phyloP scores from a whole-genome alignment of 2,888 invertebrate genomes.

The Drosophila prolongata region DNA sequence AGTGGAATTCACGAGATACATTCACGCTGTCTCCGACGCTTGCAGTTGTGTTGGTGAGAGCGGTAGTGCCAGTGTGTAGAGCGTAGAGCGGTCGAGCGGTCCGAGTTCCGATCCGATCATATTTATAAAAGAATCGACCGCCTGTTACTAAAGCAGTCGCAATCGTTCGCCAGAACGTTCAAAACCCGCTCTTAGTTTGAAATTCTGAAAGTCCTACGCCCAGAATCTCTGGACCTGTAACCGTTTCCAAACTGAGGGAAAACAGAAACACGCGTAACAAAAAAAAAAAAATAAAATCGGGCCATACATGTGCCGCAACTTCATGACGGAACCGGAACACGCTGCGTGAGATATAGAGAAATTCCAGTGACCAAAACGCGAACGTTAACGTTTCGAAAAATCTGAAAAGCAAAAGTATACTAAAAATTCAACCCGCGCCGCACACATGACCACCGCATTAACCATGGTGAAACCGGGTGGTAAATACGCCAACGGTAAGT shows the following conservation, averaged over 20 bases:
- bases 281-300: slow-evolving; percentile 2
- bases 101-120: slow-evolving; percentile 56
- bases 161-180: slow-evolving; percentile 78
- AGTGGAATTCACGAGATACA: slow-evolving; percentile 79
- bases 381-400: slow-evolving; percentile 16
- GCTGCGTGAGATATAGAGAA: slow-evolving; percentile 56
- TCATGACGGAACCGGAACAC: slow-evolving; percentile 68
- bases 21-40: slow-evolving; percentile 37
- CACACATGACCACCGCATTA: slow-evolving; percentile 73
- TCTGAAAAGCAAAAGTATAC: slow-evolving; percentile 1
- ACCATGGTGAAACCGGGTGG: slow-evolving; percentile 83
- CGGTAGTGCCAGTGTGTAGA: slow-evolving; percentile 1
- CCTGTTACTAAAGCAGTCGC: slow-evolving; percentile 79
- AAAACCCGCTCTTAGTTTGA: slow-evolving; percentile 30
- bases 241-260: neutral
- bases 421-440: slow-evolving; percentile 57
- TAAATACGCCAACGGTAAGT: slow-evolving; percentile 82
- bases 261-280: slow-evolving; percentile 16
- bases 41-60: slow-evolving; percentile 9
- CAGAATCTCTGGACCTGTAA: slow-evolving; percentile 19
- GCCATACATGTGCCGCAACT: slow-evolving; percentile 61
- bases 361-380: slow-evolving; percentile 30
- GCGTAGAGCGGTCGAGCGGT: slow-evolving; percentile 10
- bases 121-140: slow-evolving; percentile 83
- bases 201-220: slow-evolving; percentile 12